Evolutionary conservation across 2,888 invertebrate species (phyloP).

Genomic region (Empis livida): DNA sequence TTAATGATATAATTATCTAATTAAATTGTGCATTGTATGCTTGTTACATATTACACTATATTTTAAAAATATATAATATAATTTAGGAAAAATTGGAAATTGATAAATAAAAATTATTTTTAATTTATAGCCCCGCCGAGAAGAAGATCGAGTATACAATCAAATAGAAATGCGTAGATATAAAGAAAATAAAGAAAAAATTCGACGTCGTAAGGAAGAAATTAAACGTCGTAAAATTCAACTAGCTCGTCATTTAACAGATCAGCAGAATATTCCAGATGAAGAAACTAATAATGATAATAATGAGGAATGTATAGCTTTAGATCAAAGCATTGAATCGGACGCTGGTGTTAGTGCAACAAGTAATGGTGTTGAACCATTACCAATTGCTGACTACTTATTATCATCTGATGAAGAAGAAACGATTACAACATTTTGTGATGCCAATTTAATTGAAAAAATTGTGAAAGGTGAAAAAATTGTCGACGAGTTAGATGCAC

Average conservation of each 20-base stretch:
- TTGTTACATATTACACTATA: too few species aligned
- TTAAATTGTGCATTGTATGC: too few species aligned
- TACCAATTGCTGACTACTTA: slow-evolving; percentile 26
- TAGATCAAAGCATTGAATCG: background rate
- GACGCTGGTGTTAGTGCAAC: background rate
- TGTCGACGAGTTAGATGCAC: slow-evolving; percentile 28
- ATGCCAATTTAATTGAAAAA: slow-evolving; percentile 21
- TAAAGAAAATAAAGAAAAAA: slow-evolving; percentile 66
- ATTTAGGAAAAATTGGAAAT: background rate
- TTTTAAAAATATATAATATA: too few species aligned
- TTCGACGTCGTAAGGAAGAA: slow-evolving; percentile 42
- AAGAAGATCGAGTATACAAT: slow-evolving; percentile 59
- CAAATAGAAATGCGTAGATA: slow-evolving; percentile 60
- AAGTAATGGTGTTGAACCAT: slow-evolving; percentile 1
- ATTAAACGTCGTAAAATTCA: slow-evolving; percentile 6
- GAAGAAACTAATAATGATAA: too few species aligned
- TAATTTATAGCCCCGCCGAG: slow-evolving; percentile 55
- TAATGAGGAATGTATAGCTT: too few species aligned
- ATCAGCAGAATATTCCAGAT: background rate
- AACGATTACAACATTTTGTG: slow-evolving; percentile 16
- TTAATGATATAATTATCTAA: too few species aligned
- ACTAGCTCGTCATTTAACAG: background rate
- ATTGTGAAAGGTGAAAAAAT: slow-evolving; percentile 26
- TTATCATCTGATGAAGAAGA: slow-evolving; percentile 26
- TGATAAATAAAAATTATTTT: background rate